These are phyloP conservation scores for Amiota minor DNA, from an alignment of 2,888 invertebrate genomes.

Conservation along the genomic window DNA sequence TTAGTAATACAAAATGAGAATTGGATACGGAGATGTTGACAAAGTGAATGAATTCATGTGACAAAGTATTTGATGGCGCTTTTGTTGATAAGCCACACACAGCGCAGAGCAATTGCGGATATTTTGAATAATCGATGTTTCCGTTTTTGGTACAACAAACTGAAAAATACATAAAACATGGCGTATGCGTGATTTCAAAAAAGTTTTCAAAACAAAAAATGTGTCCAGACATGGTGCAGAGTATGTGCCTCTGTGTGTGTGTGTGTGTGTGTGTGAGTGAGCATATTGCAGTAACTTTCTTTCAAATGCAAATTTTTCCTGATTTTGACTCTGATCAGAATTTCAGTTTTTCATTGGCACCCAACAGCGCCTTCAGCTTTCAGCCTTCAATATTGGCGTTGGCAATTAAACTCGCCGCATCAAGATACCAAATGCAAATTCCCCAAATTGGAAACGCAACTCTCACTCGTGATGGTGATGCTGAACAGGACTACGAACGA, in stretches of 20 bases:
- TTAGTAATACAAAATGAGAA: slow-evolving; percentile 21
- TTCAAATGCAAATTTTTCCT: slow-evolving; percentile 48
- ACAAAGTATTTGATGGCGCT: slow-evolving; percentile 62
- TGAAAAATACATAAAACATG: slow-evolving; percentile 1
- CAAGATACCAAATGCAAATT: slow-evolving; percentile 31
- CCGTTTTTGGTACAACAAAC: slow-evolving; percentile 37
- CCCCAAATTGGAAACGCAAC: slow-evolving; percentile 6
- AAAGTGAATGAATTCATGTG: slow-evolving; percentile 42
- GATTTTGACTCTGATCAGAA: background rate
- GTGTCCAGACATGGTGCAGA: background rate
- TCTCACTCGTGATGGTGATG: background rate
- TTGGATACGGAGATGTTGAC: background rate
- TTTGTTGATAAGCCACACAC: slow-evolving; percentile 56
- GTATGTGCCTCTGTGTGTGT: background rate
- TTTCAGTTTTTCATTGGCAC: background rate
- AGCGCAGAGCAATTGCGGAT: slow-evolving; percentile 57
- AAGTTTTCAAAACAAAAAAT: background rate
- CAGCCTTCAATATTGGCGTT: slow-evolving; percentile 45
- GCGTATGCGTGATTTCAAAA: slow-evolving; percentile 2
- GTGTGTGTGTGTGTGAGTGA: slow-evolving; percentile 22
- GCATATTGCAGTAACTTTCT: slow-evolving; percentile 26
- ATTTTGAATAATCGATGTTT: slow-evolving; percentile 66
- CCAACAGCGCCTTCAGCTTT: background rate
- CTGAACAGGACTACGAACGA: background rate
- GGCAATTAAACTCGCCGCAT: slow-evolving; percentile 61